Evolutionary conservation across 2,888 invertebrate genomes (phyloP).

Genomic region (Drosophila koepferae): DNA sequence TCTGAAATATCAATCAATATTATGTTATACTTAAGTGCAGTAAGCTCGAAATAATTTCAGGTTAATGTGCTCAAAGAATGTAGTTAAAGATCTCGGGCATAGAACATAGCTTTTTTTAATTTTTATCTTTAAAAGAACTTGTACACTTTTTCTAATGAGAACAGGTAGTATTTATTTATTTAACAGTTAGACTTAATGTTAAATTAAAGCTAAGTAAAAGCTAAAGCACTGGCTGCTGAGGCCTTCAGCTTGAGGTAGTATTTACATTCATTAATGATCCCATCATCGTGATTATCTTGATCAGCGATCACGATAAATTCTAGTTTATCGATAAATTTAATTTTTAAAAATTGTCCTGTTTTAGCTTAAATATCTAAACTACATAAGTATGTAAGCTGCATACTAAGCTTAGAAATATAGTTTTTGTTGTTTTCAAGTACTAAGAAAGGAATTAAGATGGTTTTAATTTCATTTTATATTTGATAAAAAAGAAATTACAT

Average conservation of each 20-base stretch:
- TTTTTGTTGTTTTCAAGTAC: neutral
- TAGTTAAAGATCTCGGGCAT: too few species aligned
- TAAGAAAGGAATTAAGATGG: neutral
- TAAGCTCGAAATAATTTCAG: neutral
- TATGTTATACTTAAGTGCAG: neutral
- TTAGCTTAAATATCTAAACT: neutral
- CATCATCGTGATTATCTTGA: too few species aligned
- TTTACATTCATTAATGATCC: neutral
- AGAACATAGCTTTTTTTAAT: too few species aligned
- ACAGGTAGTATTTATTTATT: too few species aligned
- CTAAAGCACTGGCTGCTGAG: too few species aligned
- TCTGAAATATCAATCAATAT: too few species aligned
- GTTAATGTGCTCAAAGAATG: too few species aligned
- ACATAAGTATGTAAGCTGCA: neutral
- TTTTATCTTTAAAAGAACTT: too few species aligned
- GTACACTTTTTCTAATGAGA: too few species aligned
- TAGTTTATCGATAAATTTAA: neutral
- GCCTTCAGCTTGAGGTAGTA: too few species aligned
- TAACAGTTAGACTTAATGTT: too few species aligned
- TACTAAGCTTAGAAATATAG: neutral
- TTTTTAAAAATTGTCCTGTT: neutral
- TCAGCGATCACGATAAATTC: neutral
- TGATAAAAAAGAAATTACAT: neutral
- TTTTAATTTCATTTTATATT: constrained; percentile 4
- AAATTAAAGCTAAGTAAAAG: too few species aligned